These are phyloP conservation scores for Phrynocephalus versicolor DNA, from an alignment of 2,113 vertebrate species.

Conservation along the genomic window DNA sequence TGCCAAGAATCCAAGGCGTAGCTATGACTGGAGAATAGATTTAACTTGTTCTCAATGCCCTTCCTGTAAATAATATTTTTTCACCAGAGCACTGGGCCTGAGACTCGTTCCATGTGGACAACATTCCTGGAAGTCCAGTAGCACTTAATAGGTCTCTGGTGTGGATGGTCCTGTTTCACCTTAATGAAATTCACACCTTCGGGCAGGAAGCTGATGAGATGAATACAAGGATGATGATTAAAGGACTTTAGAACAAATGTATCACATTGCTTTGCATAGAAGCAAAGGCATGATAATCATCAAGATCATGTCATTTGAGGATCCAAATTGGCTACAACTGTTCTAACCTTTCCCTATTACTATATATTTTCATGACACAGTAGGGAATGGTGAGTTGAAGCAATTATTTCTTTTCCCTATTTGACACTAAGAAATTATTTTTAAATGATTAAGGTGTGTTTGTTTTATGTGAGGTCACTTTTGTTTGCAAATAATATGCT, in stretches of 20 bases:
- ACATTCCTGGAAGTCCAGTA: not conserved
- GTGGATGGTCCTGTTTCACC: not conserved
- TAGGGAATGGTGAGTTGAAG: not conserved
- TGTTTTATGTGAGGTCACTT: not conserved
- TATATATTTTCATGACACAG: rapidly evolving
- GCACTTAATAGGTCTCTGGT: not conserved
- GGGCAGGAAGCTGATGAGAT: rapidly evolving
- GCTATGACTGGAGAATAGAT: rapidly evolving
- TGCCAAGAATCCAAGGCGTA: not conserved
- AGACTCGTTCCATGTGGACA: not conserved
- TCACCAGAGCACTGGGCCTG: not conserved
- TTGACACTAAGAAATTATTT: not conserved
- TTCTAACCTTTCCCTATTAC: no score
- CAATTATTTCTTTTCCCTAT: not conserved
- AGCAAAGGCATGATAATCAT: not conserved
- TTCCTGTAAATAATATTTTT: not conserved
- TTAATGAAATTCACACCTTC: not conserved
- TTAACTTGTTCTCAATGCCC: not conserved
- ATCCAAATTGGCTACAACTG: not conserved
- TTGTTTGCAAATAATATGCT: not conserved
- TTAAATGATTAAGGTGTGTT: not conserved
- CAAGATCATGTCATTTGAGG: not conserved
- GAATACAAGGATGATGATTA: not conserved
- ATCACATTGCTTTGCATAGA: not conserved
- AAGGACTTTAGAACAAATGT: not conserved